phyloP scores from a whole-genome alignment of 2,797 vertebrate genomes.

The Coregonus sp. region DNA sequence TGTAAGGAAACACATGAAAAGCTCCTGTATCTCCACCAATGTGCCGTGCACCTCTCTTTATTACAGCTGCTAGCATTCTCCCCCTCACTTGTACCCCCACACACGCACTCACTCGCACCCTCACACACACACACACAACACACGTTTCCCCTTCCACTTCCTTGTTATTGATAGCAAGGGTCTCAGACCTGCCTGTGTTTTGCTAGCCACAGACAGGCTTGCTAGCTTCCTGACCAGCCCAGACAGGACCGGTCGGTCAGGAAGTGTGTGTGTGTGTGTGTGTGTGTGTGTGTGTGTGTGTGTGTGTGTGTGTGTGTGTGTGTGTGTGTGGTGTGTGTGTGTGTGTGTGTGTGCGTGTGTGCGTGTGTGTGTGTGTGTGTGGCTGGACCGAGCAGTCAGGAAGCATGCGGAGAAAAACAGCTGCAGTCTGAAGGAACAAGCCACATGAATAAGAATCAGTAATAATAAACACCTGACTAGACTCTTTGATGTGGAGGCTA shows the following conservation, averaged over 20 bases:
- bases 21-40: constrained; percentile 51
- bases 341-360: neutral
- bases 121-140: neutral
- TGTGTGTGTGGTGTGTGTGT: neutral
- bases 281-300: neutral
- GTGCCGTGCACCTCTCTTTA: constrained; percentile 44
- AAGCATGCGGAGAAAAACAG: constrained; percentile 63
- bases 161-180: constrained; percentile 57
- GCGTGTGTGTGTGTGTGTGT: neutral
- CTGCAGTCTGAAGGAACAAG: constrained; percentile 22
- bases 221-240: constrained; percentile 40
- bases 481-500: constrained; percentile 54
- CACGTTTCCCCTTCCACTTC: constrained; percentile 30
- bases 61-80: constrained; percentile 37
- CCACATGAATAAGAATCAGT: constrained; percentile 51
- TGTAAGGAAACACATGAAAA: constrained; percentile 45
- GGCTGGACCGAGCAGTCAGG: constrained; percentile 41
- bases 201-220: constrained; percentile 16
- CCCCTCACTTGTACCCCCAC: neutral
- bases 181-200: constrained; percentile 26
- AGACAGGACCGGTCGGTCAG: neutral
- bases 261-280: neutral
- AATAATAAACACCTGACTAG: constrained; percentile 54
- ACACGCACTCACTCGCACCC: neutral
- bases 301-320: neutral